These are phyloP conservation scores for Tetramorium parvispinum DNA, from an alignment of 1,140 invertebrate species.

Conservation along the genomic window DNA sequence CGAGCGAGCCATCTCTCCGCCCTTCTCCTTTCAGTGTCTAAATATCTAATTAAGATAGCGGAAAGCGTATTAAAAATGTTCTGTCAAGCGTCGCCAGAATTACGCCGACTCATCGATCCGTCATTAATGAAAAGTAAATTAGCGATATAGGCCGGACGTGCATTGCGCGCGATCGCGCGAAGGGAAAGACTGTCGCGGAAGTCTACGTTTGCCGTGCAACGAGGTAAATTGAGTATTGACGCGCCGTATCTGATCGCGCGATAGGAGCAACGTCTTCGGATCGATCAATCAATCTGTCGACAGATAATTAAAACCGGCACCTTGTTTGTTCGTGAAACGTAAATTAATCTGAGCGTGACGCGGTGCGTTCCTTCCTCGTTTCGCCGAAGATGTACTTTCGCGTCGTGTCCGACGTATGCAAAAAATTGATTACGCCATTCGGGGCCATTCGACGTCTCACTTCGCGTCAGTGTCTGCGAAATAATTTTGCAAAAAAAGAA, in stretches of 20 bases:
- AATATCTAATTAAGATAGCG: slow-evolving; percentile 61
- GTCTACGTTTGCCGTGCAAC: slow-evolving; percentile 43
- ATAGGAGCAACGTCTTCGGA: slow-evolving; percentile 44
- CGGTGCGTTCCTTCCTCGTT: slow-evolving; percentile 30
- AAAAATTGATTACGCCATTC: slow-evolving; percentile 59
- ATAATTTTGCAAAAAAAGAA: not conserved
- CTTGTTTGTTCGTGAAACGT: slow-evolving; percentile 71
- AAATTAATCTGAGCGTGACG: slow-evolving; percentile 66
- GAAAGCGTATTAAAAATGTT: slow-evolving; percentile 38
- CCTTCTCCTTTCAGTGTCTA: not conserved
- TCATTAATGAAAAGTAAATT: slow-evolving; percentile 60
- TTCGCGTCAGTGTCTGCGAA: slow-evolving; percentile 3
- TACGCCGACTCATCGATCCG: slow-evolving; percentile 47
- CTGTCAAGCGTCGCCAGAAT: slow-evolving; percentile 23
- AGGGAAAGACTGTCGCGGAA: slow-evolving; percentile 38
- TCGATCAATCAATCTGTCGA: slow-evolving; percentile 75
- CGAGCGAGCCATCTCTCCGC: not conserved
- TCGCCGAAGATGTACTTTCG: slow-evolving; percentile 3
- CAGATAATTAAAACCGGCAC: slow-evolving; percentile 70
- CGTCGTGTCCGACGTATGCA: not conserved
- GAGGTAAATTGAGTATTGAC: slow-evolving; percentile 30
- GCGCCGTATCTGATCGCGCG: slow-evolving; percentile 67
- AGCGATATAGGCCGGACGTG: slow-evolving; percentile 34
- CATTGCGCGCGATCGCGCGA: slow-evolving; percentile 12
- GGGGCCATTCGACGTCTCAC: slow-evolving; percentile 11